Evolutionary conservation across 2,113 vertebrate genomes (phyloP).

Genomic region (Megaceryle maxima): DNA sequence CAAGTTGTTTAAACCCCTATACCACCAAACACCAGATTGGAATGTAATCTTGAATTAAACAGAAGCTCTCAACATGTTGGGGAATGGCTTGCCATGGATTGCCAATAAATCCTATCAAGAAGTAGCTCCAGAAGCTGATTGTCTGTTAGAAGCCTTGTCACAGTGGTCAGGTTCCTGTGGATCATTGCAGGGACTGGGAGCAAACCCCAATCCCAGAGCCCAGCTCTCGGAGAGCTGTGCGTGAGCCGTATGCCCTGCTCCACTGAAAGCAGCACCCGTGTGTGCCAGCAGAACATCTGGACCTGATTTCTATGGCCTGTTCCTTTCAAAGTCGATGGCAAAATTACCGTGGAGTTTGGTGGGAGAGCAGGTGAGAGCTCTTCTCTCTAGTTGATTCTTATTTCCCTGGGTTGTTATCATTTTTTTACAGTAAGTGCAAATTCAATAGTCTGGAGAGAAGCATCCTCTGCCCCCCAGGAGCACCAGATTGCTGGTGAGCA

Average conservation of each 20-base stretch:
- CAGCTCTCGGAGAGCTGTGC: neutral
- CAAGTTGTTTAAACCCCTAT: neutral
- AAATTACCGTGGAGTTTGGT: neutral
- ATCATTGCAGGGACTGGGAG: neutral
- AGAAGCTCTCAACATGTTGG: neutral
- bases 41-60: neutral
- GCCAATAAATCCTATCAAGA: neutral
- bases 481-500: neutral
- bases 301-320: neutral
- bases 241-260: neutral
- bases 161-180: constrained; percentile 11
- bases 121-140: constrained; percentile 7
- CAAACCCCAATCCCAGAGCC: neutral
- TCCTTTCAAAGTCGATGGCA: neutral
- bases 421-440: constrained; percentile 48
- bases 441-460: neutral
- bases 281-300: neutral
- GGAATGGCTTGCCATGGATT: neutral
- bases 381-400: neutral
- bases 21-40: neutral
- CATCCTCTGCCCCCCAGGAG: neutral
- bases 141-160: neutral
- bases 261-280: neutral
- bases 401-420: neutral
- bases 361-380: neutral